Evolutionary conservation across 2,888 invertebrate species (phyloP), one percentile per base, ranked within the genome.

Genomic region (Ctenicera cuprea): DNA sequence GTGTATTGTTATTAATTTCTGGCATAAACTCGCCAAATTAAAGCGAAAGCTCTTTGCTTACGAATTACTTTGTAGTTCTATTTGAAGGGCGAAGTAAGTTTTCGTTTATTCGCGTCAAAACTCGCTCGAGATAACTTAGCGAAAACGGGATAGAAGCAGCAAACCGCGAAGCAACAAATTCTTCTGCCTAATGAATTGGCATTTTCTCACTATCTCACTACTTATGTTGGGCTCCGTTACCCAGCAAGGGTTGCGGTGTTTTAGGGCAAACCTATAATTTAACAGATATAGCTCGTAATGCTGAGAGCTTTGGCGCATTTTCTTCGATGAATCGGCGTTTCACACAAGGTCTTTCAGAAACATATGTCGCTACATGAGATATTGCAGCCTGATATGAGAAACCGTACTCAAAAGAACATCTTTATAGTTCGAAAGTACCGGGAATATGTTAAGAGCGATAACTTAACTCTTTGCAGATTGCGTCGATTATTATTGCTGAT

Each of bases 1-100:
- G 61, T 65, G 73, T 77, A 76, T 78, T 78, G 77, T 78, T 78
- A 78, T 77, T 78, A 78, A 78, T 78, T 78, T 73, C 71, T 64
- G 75, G 73, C 71, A 73, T 63, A 78, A 77, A 78, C 68, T 71
- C 71, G 16, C 69, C 59, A 76, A 76, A 76, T 77, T 76, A 74
- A 77, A 74, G 73, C 59, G 67, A 72, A 71, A 67, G 72, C 66
- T 59, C 45, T 48, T 71, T 50, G 52, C 62, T 26, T 63, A 63
- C 50, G 26, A 63, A 38, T 41, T 57, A 67, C 57, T 67, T 67
- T 59, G 68, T 16, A 57, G 68, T 37, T 45, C 11, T 22, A 33
- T 48, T 33, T 33, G 7, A 14, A 18, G 33, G 9, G 30, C 5
- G 57, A 30, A 16, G 16, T 11, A 26, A 20, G 45, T 43, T 63